Base-by-base conservation (phyloP, 2,888 invertebrate species). In the Oscheius sp. region DNA sequence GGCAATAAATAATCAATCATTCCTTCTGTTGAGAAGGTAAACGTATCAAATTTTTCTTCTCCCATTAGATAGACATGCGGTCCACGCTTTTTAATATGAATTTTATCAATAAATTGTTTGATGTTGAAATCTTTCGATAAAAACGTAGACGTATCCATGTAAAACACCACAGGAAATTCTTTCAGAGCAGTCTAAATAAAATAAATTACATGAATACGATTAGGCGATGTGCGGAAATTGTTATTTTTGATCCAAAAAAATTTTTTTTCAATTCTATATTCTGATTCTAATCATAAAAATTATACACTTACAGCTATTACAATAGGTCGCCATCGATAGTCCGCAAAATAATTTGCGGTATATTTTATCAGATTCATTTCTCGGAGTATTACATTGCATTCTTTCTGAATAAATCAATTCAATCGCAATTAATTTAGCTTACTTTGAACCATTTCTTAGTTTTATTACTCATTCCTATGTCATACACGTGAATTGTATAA, bases 391-490 rank as follows among this genome's bases (percentile, higher is more conserved):
- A 54, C 54, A 33, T 54, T 54, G 32, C 54, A 54, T 17, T 32
- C 54, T 32, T 33, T 6, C 54, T 54, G 54, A 33, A 33, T 17
- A 30, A 26, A 6, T 12, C 20, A 47, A 12, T 2, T 4, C 12
- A 2, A 4, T 22, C 24, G 24, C 20, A 24, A 47, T 47, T 4
- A 26, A 12, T 47, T 14, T n/a, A 26, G 8, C 54, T 2, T 5
- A 54, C 54, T 9, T 32, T 20, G 22, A 54, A 54, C 54, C 54
- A 54, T 0, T 5, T 17, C 20, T 36, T 32, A 5, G 54, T 33
- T 2, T 32, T 22, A 32, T 54, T 54, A n/a, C n/a, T 54, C 33
- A 54, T 17, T n/a, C 54, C 54, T n/a, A 54, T 32, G 17, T 54
- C 54, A n/a, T 54, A 54, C 32, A 54, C n/a, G 12, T 32, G n/a